Conservation (phyloP, 2,113 vertebrate species). For the Calonectris borealis region DNA sequence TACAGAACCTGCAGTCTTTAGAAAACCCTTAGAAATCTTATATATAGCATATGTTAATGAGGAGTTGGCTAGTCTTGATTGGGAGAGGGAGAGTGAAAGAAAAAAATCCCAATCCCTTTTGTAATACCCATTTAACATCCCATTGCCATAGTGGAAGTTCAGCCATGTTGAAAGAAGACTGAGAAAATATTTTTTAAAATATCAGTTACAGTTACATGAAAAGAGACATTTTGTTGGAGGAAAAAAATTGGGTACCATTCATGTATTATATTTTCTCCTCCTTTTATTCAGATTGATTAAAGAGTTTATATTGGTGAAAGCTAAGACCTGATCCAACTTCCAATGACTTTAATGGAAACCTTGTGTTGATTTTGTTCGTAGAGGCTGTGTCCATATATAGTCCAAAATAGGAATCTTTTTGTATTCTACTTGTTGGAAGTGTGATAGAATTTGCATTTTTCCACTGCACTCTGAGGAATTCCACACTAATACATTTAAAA, state of each 20-base stretch:
- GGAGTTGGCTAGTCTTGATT: not conserved
- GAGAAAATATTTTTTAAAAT: not conserved
- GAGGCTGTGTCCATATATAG: not conserved
- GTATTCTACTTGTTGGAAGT: not conserved
- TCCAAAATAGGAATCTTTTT: not conserved
- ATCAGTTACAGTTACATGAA: not conserved
- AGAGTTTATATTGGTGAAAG: not conserved
- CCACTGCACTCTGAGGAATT: not conserved
- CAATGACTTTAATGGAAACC: not conserved
- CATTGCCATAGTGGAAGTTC: not conserved
- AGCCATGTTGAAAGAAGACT: not conserved
- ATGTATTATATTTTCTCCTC: not conserved
- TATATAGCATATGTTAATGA: not conserved
- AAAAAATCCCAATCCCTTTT: not conserved
- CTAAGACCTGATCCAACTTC: not conserved
- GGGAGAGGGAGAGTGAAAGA: not conserved
- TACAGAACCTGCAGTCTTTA: not conserved
- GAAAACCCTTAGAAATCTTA: not conserved
- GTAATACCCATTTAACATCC: not conserved
- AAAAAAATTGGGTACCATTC: not conserved
- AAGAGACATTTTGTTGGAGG: not conserved
- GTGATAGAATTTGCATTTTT: not conserved
- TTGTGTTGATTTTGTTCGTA: not conserved
- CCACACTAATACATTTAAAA: rapidly evolving
- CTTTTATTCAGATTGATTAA: not conserved